These are phyloP conservation scores for Silurus glanis DNA, from an alignment of 2,113 vertebrate genomes.

Conservation along the genomic window DNA sequence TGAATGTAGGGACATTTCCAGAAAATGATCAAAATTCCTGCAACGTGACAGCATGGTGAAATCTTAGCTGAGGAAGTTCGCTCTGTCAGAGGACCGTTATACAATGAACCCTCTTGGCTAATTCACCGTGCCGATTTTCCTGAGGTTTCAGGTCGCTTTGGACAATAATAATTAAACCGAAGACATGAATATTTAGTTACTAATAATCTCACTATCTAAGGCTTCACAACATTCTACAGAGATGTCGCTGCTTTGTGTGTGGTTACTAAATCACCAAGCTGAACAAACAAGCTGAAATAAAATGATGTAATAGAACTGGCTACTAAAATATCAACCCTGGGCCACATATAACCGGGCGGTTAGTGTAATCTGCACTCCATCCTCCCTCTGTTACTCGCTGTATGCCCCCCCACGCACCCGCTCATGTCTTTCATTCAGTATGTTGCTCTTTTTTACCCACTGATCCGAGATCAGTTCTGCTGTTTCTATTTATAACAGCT, in stretches of 20 bases:
- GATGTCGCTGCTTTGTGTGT: too few relatives aligned
- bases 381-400: neutral
- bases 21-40: neutral
- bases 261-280: neutral
- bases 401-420: neutral
- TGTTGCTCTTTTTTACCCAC: slow-evolving; percentile 18
- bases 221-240: neutral
- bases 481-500: neutral
- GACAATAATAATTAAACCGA: neutral
- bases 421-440: slow-evolving; percentile 1
- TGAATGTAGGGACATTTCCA: neutral
- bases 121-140: neutral
- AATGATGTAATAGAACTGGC: neutral
- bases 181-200: neutral
- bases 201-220: neutral
- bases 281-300: neutral
- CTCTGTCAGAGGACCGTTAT: neutral
- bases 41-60: neutral
- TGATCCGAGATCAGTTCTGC: slow-evolving; percentile 26
- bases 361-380: neutral
- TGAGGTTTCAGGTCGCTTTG: neutral
- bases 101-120: neutral
- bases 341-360: neutral
- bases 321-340: too few relatives aligned
- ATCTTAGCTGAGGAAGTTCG: neutral